Base-by-base conservation (phyloP, 1,140 invertebrate genomes). In the Sipha flava region DNA sequence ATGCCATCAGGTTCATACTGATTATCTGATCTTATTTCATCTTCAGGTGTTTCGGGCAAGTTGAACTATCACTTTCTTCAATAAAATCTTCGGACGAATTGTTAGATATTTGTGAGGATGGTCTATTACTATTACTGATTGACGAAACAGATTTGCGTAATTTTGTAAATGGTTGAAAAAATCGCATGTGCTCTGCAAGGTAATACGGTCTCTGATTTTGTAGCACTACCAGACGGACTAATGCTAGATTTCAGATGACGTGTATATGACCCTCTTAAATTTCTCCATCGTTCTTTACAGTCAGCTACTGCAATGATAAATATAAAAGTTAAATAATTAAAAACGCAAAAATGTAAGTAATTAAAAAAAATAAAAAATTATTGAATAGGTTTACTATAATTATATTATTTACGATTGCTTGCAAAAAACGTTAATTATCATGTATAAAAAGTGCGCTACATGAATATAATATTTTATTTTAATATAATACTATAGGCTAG, bases 261-360 rank as follows among this genome's bases (percentile, higher is more conserved):
- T 7, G 73, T 77, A 31, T 54, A 77, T 9, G 23, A 77, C 12
- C 45, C 73, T 54, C 73, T 47, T 37, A 77, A 40, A 37, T 77
- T 77, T 57, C 54, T 77, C 73, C 73, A 77, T 57, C 49, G 43
- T 57, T 77, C 73, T 57, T 77, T 77, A 47, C 73, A 77, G 18
- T 77, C 73, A 14, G 21, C 9, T 21, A 77, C 73, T 77, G 73
- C 49, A 73, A 73, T 47, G 37, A 49, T 37, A 73, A 73, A 52
- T n/a, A n/a, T 52, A 52, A 52, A 52, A 52, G 21, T 52, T 21
- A 52, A 52, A n/a, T 52, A 52, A 52, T 52, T n/a, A 52, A 21
- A 21, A 52, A 52, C 16, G 16, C 49, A 52, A 52, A 16, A 52
- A 52, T n/a, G 21, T 52, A 52, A 21, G 49, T 16, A 7, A 52